These are phyloP conservation scores for Onychomys leucogaster DNA, from an alignment of 2,797 vertebrate genomes.

Conservation along the genomic window DNA sequence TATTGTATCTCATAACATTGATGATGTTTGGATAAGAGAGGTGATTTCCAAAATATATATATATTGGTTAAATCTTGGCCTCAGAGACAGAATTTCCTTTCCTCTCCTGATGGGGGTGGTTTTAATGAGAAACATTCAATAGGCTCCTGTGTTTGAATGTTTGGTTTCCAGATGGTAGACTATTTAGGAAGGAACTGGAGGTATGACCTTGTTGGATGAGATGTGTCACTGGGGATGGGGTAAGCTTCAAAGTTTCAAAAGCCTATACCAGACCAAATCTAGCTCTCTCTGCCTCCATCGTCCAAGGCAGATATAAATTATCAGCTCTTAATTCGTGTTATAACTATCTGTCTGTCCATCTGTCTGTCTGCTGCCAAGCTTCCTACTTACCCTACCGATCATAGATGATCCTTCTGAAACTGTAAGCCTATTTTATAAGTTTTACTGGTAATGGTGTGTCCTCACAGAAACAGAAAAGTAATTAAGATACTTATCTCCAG, in stretches of 20 bases:
- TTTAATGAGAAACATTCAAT: background rate
- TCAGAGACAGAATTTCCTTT: background rate
- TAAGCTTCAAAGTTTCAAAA: background rate
- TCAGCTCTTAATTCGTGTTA: background rate
- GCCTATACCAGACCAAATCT: background rate
- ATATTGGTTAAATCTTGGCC: background rate
- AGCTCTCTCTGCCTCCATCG: background rate
- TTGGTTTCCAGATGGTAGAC: background rate
- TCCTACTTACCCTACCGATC: background rate
- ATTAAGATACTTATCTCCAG: background rate
- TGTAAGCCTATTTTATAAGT: background rate
- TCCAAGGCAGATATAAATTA: background rate
- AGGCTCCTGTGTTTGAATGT: background rate
- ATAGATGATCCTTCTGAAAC: background rate
- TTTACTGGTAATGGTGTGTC: background rate
- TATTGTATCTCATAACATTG: too few relatives aligned
- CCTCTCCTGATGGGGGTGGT: background rate
- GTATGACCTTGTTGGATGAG: background rate
- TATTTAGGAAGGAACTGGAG: too few relatives aligned
- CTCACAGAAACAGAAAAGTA: background rate
- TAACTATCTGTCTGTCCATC: background rate
- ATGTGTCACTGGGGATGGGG: background rate
- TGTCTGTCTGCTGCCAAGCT: background rate
- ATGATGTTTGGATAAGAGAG: too few relatives aligned
- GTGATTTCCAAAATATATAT: background rate